Percentiles rank a stretch among this genome's conserved stretches.
Evolutionary conservation across 2,888 invertebrate species (phyloP).

Genomic region (Busseola fusca): DNA sequence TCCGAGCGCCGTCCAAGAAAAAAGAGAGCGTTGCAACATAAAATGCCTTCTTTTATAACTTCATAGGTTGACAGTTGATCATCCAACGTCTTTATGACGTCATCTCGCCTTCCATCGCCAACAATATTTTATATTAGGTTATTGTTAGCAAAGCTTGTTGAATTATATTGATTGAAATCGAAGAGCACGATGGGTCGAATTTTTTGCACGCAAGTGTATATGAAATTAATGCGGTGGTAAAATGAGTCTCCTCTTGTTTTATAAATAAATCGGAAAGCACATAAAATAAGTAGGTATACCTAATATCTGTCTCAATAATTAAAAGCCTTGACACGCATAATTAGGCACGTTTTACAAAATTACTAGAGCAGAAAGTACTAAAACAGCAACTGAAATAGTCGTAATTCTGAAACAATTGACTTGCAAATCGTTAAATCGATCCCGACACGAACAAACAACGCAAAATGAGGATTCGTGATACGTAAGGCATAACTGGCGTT

Average conservation of each 20-base stretch:
- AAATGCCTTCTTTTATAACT: too few species aligned
- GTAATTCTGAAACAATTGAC: constrained; percentile 49
- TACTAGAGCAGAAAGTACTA: constrained; percentile 45
- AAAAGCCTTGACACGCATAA: constrained; percentile 24
- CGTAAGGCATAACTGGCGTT: constrained; percentile 66
- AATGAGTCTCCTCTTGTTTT: not conserved
- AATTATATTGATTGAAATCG: not conserved
- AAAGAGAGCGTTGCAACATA: too few species aligned
- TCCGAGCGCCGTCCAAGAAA: too few species aligned
- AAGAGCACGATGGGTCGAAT: not conserved
- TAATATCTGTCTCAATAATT: constrained; percentile 1
- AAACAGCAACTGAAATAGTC: constrained; percentile 43
- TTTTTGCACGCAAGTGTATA: not conserved
- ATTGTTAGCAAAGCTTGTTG: not conserved
- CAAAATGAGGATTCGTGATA: constrained; percentile 66
- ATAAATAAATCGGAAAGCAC: not conserved
- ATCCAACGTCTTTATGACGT: too few species aligned
- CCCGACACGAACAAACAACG: constrained; percentile 54
- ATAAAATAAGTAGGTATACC: not conserved
- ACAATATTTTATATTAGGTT: too few species aligned
- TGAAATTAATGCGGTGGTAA: not conserved
- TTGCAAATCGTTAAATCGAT: constrained; percentile 53
- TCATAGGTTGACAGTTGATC: too few species aligned
- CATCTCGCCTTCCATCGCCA: too few species aligned
- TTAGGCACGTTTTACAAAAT: constrained; percentile 37